Evolutionary conservation across 2,888 invertebrate genomes (phyloP), one percentile per base, ranked within the genome.

Genomic region (Geophilus truncorum): DNA sequence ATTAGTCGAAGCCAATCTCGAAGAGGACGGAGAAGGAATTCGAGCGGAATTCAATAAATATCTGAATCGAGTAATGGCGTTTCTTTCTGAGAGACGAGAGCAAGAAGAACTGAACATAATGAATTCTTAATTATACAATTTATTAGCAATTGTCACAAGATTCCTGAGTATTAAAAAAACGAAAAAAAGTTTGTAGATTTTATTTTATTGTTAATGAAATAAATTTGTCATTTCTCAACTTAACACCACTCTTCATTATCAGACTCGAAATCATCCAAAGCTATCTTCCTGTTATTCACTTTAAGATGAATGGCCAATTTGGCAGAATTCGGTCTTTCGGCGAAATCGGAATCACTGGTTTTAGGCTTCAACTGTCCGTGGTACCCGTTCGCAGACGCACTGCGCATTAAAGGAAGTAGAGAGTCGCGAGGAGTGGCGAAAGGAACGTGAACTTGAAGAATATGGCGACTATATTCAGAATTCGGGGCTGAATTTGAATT

Each of bases 1-100:
- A 10, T 90, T 90, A 85, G 89, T 91, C 2, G 87, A 88, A 79
- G 90, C 90, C 15, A 90, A 91, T 84, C 86, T 90, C 82, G 90
- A 90, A 84, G 88, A 89, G 36, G 90, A 90, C 84, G 90, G 90
- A 28, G 90, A 90, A 84, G 88, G 90, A 82, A 86, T 92, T 79
- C 90, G 90, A 86, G 88, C 89, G 76, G 91, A 91, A 84, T 91
- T 91, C 82, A 85, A 82, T 80, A 83, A 80, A 79, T 79, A 32
- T 34, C 23, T 82, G 57, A 75, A 83, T n/a, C 78, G 82, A 34
- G 62, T 84, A 1, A 75, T 83, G 15, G 79, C 81, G 28, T 82
- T 82, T 70, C 80, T 84, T 21, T 82, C 82, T 34, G 83, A 83
- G 78, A 80, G 82, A 34, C 80, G 83, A 76, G 84, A 85, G 32